phyloP scores from a whole-genome alignment of 1,140 invertebrate genomes.

The Trichonephila inaurata region DNA sequence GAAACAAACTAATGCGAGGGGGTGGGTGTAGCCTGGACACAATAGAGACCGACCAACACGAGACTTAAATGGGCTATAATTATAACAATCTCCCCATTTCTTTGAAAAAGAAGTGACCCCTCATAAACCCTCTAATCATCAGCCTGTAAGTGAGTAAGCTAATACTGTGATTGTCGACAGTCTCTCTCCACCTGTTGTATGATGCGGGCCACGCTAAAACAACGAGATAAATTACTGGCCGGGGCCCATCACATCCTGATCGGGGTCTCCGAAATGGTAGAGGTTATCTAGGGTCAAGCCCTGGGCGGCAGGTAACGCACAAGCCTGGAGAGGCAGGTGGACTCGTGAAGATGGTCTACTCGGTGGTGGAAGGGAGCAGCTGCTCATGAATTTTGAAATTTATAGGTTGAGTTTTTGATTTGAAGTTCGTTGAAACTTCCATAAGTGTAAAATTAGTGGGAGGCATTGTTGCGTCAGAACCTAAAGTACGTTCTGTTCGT shows the following conservation, averaged over 20 bases:
- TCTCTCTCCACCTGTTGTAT: conserved; percentile 61
- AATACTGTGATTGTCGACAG: conserved; percentile 54
- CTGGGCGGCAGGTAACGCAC: conserved; percentile 62
- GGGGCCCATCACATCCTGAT: conserved; percentile 55
- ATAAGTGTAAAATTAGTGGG: too few species aligned
- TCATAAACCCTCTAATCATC: conserved; percentile 37
- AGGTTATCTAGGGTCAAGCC: conserved; percentile 60
- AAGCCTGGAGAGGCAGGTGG: conserved; percentile 45
- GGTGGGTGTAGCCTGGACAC: not conserved
- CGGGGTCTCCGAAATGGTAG: conserved; percentile 50
- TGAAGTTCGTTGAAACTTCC: too few species aligned
- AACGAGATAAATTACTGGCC: conserved; percentile 66
- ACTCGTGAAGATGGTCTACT: conserved; percentile 19
- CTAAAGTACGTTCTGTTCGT: too few species aligned
- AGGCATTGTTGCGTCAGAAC: too few species aligned
- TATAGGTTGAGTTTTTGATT: not conserved
- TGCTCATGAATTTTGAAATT: not conserved
- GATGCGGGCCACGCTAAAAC: conserved; percentile 71
- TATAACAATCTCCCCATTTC: conserved; percentile 37
- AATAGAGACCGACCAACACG: conserved; percentile 4
- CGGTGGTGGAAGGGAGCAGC: not conserved
- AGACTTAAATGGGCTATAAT: conserved; percentile 46
- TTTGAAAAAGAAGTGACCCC: not conserved
- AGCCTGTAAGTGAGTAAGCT: conserved; percentile 32
- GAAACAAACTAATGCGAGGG: not conserved